Evolutionary conservation across 2,113 vertebrate species (phyloP).

Genomic region (Brachyhypopomus gauderio): DNA sequence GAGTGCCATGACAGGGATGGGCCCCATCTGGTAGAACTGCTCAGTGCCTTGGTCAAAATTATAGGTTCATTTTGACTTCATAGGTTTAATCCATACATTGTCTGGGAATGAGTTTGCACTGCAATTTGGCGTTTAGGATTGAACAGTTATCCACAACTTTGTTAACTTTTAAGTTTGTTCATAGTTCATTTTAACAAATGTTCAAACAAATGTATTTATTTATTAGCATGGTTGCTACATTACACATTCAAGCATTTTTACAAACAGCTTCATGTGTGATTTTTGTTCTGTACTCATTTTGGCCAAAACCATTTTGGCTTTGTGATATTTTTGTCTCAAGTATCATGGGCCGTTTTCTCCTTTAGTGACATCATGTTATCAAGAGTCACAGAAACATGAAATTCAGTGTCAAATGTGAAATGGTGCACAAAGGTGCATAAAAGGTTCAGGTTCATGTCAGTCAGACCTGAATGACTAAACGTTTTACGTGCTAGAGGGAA

Average conservation of each 20-base stretch:
- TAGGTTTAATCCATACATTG: no score
- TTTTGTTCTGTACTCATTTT: not conserved
- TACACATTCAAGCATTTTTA: no score
- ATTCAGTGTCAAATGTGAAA: not conserved
- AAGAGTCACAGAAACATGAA: not conserved
- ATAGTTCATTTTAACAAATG: no score
- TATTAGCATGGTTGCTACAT: no score
- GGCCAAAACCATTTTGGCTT: not conserved
- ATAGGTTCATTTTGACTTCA: no score
- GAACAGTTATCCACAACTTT: not conserved
- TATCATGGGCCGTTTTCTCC: not conserved
- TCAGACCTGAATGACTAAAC: conserved; percentile 45
- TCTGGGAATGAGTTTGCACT: no score
- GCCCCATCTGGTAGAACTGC: not conserved
- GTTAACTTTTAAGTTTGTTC: no score
- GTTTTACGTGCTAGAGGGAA: conserved; percentile 49
- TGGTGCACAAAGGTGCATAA: not conserved
- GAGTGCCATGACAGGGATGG: not conserved
- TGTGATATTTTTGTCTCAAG: not conserved
- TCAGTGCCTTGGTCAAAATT: not conserved
- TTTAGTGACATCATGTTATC: not conserved
- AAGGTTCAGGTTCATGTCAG: conserved; percentile 32
- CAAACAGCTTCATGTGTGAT: no score
- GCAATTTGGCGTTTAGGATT: not conserved
- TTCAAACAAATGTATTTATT: no score